These are phyloP conservation scores for Sebastes taczanowskii DNA, from an alignment of 2,797 vertebrate genomes.

Conservation along the genomic window DNA sequence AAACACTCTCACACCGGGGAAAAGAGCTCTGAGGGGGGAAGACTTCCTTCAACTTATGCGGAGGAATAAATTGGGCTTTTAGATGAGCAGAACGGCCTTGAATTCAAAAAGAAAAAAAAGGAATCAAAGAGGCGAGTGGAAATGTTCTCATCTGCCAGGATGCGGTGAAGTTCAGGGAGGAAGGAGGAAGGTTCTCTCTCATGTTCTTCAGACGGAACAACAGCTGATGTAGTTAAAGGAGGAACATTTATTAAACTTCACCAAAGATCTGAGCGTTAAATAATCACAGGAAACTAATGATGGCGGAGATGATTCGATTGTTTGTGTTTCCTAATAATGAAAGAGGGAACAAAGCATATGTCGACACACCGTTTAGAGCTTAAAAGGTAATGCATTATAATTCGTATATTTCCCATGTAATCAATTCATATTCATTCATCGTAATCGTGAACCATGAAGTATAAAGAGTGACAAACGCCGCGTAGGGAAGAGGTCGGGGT, in stretches of 20 bases:
- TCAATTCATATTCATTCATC: no score
- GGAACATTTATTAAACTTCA: background rate
- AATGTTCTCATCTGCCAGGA: slow-evolving; percentile 39
- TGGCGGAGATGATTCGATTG: background rate
- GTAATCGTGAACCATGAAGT: no score
- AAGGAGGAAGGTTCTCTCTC: background rate
- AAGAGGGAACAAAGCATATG: background rate
- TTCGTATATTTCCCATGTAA: rapidly evolving
- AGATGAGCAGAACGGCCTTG: slow-evolving; percentile 51
- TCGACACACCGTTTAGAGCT: no score
- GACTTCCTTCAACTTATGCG: slow-evolving; percentile 51
- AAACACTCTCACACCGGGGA: background rate
- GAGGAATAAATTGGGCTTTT: slow-evolving; percentile 56
- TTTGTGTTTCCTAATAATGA: background rate
- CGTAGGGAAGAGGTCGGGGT: no score
- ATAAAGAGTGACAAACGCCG: no score
- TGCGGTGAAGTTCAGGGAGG: slow-evolving; percentile 17
- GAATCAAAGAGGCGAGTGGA: slow-evolving; percentile 36
- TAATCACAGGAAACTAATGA: background rate
- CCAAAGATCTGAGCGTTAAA: background rate
- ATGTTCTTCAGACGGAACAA: background rate
- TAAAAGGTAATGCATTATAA: no score
- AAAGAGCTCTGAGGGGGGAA: slow-evolving; percentile 4
- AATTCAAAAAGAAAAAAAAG: slow-evolving; percentile 29
- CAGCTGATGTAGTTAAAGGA: background rate